Conservation (phyloP, 2,888 invertebrate genomes). For the Lissonota sp. region DNA sequence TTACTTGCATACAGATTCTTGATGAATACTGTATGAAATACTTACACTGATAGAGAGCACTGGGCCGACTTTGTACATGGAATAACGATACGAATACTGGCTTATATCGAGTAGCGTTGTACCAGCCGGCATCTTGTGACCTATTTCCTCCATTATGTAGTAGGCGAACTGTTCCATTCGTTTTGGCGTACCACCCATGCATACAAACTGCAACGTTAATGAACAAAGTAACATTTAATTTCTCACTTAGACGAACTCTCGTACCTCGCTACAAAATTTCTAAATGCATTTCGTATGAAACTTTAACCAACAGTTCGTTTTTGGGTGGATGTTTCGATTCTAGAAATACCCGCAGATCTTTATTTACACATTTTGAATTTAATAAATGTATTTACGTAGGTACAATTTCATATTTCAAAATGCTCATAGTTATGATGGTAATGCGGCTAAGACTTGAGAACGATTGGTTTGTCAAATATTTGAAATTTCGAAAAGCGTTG, state of each 20-base stretch:
- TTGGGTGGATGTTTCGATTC: too few species aligned
- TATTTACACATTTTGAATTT: too few species aligned
- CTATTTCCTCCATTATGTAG: conserved; percentile 95
- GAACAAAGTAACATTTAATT: conserved; percentile 38
- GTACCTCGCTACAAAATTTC: too few species aligned
- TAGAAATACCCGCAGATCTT: too few species aligned
- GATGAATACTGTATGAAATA: conserved; percentile 70
- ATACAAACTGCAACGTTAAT: conserved; percentile 90
- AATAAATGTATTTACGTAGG: too few species aligned
- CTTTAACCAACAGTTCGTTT: too few species aligned
- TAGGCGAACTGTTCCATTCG: conserved; percentile 97
- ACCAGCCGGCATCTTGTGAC: conserved; percentile 94
- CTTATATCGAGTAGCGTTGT: conserved; percentile 95
- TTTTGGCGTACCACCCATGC: conserved; percentile 98
- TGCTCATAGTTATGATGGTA: too few species aligned
- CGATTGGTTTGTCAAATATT: too few species aligned
- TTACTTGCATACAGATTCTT: not conserved
- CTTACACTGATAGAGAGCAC: conserved; percentile 94
- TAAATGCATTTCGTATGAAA: too few species aligned
- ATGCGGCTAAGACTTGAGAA: too few species aligned
- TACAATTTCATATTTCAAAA: too few species aligned
- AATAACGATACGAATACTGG: conserved; percentile 95
- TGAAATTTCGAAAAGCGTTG: too few species aligned
- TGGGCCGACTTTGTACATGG: conserved; percentile 97
- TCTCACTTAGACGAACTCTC: conserved; percentile 2